Conservation (phyloP, 2,113 vertebrate species). For the Spizaetus ornatus region DNA sequence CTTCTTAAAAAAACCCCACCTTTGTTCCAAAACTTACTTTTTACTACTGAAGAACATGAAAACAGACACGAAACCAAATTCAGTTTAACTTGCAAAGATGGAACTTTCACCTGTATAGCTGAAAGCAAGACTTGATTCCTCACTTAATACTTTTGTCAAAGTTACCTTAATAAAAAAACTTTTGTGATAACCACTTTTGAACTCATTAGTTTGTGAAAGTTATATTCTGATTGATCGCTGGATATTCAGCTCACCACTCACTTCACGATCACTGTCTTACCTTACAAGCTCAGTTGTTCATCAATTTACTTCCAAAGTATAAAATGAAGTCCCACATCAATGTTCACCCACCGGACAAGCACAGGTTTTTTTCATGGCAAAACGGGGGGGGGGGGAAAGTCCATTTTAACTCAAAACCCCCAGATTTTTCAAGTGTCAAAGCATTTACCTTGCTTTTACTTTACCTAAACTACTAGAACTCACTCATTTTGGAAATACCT, state of each 20-base stretch:
- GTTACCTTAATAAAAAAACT: neutral
- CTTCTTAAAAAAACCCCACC: neutral
- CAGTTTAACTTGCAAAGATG: neutral
- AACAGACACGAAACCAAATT: neutral
- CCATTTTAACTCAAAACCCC: neutral
- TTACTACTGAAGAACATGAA: neutral
- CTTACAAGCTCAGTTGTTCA: neutral
- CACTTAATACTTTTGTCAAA: neutral
- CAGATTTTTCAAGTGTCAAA: neutral
- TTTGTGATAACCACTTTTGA: neutral
- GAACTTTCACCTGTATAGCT: neutral
- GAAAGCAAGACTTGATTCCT: neutral
- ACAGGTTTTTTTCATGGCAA: accelerated
- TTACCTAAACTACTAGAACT: neutral
- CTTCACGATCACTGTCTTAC: neutral
- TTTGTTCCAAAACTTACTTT: neutral
- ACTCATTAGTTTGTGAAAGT: neutral
- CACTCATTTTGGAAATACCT: neutral
- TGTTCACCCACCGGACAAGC: neutral
- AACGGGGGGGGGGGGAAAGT: accelerated
- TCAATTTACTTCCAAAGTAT: neutral
- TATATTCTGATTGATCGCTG: neutral
- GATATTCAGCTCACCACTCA: neutral
- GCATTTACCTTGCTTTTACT: neutral
- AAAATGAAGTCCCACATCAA: neutral